A percentile compares a stretch with the other conserved stretches of the same genome.
phyloP scores from a whole-genome alignment of 2,888 invertebrate genomes.

The Drosophila conformis region DNA sequence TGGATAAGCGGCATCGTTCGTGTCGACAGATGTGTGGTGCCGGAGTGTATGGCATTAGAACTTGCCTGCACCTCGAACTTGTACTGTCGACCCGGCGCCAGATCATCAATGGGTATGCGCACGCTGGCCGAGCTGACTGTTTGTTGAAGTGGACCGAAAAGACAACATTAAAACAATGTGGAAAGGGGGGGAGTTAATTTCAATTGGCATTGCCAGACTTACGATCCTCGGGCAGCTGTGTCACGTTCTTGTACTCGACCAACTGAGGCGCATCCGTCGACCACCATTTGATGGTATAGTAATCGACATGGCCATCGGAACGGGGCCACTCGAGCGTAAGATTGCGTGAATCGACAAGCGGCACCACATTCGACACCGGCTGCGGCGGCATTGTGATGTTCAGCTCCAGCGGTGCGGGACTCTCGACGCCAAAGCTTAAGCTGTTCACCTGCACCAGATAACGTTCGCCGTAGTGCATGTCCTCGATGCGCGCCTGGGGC shows the following conservation, averaged over 20 bases:
- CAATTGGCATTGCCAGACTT: slow-evolving; percentile 52
- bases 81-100: slow-evolving; percentile 93
- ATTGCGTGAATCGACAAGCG: slow-evolving; percentile 94
- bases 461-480: slow-evolving; percentile 95
- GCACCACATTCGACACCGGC: slow-evolving; percentile 93
- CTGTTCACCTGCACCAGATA: slow-evolving; percentile 95
- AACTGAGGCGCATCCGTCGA: slow-evolving; percentile 86
- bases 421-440: slow-evolving; percentile 93
- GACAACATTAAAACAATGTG: background rate
- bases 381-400: slow-evolving; percentile 95
- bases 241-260: slow-evolving; percentile 86
- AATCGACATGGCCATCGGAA: slow-evolving; percentile 94
- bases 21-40: slow-evolving; percentile 90
- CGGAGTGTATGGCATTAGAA: slow-evolving; percentile 92
- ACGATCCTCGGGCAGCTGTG: slow-evolving; percentile 82
- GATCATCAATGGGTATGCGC: slow-evolving; percentile 89
- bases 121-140: slow-evolving; percentile 85
- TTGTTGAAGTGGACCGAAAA: background rate
- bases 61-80: slow-evolving; percentile 91
- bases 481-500: slow-evolving; percentile 91
- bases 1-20: slow-evolving; percentile 95
- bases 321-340: slow-evolving; percentile 96
- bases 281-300: slow-evolving; percentile 93
- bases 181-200: background rate
- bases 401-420: slow-evolving; percentile 90